phyloP scores from a whole-genome alignment of 1,140 invertebrate species.

The Thaumatotibia leucotreta region DNA sequence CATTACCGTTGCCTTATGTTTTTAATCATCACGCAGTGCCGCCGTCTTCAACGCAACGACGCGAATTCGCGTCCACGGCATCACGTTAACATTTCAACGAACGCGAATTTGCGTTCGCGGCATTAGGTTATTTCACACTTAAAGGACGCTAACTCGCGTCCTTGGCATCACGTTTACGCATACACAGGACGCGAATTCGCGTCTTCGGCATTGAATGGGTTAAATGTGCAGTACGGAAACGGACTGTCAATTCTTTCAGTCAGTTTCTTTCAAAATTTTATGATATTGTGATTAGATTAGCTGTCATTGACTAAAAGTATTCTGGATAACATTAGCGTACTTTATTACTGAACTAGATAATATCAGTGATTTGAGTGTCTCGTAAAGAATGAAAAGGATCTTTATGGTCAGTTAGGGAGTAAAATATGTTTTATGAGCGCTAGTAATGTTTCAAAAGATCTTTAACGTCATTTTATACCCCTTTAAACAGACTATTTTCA shows the following conservation, averaged over 20 bases:
- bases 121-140: too few relatives aligned
- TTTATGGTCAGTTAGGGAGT: constrained; percentile 6
- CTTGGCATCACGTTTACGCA: too few relatives aligned
- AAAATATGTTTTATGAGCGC: constrained; percentile 10
- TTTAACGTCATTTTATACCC: not conserved
- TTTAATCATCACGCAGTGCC: too few relatives aligned
- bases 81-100: too few relatives aligned
- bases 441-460: not conserved
- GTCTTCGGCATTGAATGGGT: too few relatives aligned
- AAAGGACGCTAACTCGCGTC: too few relatives aligned
- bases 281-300: not conserved
- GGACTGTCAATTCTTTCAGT: not conserved
- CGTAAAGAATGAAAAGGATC: constrained; percentile 13
- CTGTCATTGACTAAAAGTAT: not conserved
- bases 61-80: too few relatives aligned
- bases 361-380: constrained; percentile 11
- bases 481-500: constrained; percentile 6
- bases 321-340: not conserved
- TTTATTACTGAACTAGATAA: not conserved
- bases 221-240: not conserved
- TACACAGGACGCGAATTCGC: too few relatives aligned
- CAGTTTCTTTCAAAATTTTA: too few relatives aligned
- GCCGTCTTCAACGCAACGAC: too few relatives aligned
- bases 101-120: too few relatives aligned
- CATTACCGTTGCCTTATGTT: too few relatives aligned